Percentiles rank a stretch among this genome's conserved stretches.
Conservation (phyloP, 2,797 vertebrate genomes). For the Zenarchopterus dispar region DNA sequence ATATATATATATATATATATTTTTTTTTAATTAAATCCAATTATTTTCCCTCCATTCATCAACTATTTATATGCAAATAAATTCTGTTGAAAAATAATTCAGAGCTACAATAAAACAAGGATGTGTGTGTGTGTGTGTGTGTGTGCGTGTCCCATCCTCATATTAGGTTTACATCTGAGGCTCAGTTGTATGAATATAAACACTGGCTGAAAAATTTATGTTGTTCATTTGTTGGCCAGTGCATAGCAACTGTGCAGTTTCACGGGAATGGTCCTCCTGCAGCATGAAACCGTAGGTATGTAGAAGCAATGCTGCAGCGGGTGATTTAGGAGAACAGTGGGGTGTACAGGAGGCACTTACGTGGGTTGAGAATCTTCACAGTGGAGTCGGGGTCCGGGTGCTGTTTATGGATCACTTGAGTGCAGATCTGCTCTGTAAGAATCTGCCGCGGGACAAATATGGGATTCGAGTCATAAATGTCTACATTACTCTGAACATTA, state of each 20-base stretch:
- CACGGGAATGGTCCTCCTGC: slow-evolving; percentile 55
- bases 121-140: slow-evolving; percentile 39
- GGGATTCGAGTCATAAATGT: slow-evolving; percentile 61
- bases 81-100: slow-evolving; percentile 26
- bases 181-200: slow-evolving; percentile 42
- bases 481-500: slow-evolving; percentile 41
- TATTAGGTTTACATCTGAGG: slow-evolving; percentile 44
- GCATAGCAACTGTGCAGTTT: slow-evolving; percentile 49
- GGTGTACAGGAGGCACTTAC: slow-evolving; percentile 84
- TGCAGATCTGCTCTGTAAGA: slow-evolving; percentile 97
- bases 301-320: slow-evolving; percentile 46
- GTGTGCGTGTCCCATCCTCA: slow-evolving; percentile 26
- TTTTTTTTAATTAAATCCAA: not conserved
- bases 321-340: slow-evolving; percentile 64
- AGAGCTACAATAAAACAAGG: slow-evolving; percentile 35
- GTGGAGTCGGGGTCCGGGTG: slow-evolving; percentile 97
- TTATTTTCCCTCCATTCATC: slow-evolving; percentile 11
- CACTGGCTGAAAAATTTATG: slow-evolving; percentile 63
- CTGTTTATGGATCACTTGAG: slow-evolving; percentile 98
- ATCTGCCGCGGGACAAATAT: slow-evolving; percentile 81
- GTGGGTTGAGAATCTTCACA: slow-evolving; percentile 97
- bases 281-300: slow-evolving; percentile 62
- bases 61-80: slow-evolving; percentile 34
- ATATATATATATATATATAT: too few relatives aligned
- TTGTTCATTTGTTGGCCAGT: slow-evolving; percentile 67